Base-by-base conservation (phyloP, 2,113 vertebrate genomes). In the Hassar affinis region DNA sequence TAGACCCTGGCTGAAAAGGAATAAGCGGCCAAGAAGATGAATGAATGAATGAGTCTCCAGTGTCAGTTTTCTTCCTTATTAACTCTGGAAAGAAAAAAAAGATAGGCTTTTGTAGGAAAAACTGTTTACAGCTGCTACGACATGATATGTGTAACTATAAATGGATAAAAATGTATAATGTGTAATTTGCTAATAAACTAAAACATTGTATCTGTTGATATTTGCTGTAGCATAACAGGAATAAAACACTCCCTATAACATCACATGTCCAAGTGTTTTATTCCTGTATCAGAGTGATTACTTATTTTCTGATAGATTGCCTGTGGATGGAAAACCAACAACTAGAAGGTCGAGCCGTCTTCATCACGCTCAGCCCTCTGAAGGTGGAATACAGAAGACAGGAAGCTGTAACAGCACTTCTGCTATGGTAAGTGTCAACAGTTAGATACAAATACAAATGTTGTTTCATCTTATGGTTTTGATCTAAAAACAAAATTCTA, bases 341-440 rank as follows among this genome's bases (percentile, higher is more conserved):
- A 69, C 89, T 10, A 80, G 72, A 81, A 64, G 56, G 18, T 80
- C 82, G 61, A 66, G 33, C 9, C 38, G 20, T 22, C 22, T 82
- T 47, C 68, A 87, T 64, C 86, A 85, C 76, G 10, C 56, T 15
- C 11, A 33, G 12, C 10, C 59, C 18, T 78, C 80, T 66, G 68
- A 52, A 54, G 76, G 18, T 78, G 84, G 85, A 83, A 62, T 75
- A 80, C 83, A 54, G n/a, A 80, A 22, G 4, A 87, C 1, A 30
- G 71, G 27, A 87, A 47, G 61, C 3, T 27, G 51, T 14, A 17
- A 17, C 8, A 66, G 59, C 79, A 35, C 15, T 72, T 72, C 30
- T 18, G 57, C 61, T 56, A 64, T 22, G 86, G 91, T 93, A 83
- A 91, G 89, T 87, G 15, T 51, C 20, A 30, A 27, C 66, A 30